These are phyloP conservation scores for Sturmia bella DNA, from an alignment of 2,888 invertebrate species.

Conservation along the genomic window DNA sequence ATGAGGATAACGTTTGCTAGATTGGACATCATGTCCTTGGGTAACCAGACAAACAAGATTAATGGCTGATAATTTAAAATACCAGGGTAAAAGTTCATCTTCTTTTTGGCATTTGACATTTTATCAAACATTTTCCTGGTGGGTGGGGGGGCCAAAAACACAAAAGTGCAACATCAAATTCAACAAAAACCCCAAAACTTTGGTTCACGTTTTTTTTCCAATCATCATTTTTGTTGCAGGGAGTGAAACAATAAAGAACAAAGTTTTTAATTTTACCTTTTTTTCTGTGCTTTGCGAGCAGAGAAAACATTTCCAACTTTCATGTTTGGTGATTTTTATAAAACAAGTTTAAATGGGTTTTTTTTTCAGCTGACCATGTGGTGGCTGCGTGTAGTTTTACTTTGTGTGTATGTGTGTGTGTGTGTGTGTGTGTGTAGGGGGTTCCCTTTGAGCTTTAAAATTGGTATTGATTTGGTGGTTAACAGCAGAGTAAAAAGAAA, in stretches of 20 bases:
- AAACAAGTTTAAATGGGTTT: not conserved
- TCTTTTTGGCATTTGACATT: slow-evolving; percentile 8
- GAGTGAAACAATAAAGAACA: not conserved
- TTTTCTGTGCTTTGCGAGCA: too few species aligned
- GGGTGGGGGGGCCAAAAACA: too few species aligned
- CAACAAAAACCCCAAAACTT: slow-evolving; percentile 20
- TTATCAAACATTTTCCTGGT: slow-evolving; percentile 9
- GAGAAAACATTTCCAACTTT: slow-evolving; percentile 23
- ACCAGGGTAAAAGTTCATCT: not conserved
- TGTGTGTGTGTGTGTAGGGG: too few species aligned
- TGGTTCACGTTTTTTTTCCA: slow-evolving; percentile 3
- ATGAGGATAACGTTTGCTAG: not conserved
- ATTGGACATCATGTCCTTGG: slow-evolving; percentile 14
- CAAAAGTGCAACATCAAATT: not conserved
- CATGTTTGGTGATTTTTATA: not conserved
- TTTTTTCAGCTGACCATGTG: slow-evolving; percentile 6
- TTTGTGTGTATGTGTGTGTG: slow-evolving; percentile 2
- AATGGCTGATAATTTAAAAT: not conserved
- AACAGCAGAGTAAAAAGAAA: slow-evolving; percentile 19
- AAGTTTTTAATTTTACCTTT: slow-evolving; percentile 28
- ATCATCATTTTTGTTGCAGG: not conserved
- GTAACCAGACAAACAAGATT: slow-evolving; percentile 13
- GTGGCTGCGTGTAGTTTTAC: slow-evolving; percentile 15
- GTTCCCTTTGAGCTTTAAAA: not conserved
- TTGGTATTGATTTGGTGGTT: slow-evolving; percentile 33